Base-by-base conservation (phyloP, 2,888 invertebrate species). In the Calameuta filiformis region DNA sequence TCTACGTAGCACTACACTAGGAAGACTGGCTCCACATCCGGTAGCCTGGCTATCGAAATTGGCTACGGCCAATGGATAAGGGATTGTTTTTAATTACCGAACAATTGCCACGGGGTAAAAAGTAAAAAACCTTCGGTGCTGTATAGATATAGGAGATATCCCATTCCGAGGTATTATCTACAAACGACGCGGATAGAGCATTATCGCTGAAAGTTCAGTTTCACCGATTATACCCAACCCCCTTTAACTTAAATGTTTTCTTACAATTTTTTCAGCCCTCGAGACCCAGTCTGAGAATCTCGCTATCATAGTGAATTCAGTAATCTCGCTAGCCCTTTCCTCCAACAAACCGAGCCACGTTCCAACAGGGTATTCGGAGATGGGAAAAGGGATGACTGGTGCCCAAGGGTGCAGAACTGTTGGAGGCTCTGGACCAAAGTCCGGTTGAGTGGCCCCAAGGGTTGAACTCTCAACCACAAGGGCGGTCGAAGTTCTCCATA, bases 41-140 rank as follows among this genome's bases (percentile, higher is more conserved):
- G 56, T 23, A 56, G 23, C 56, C 23, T 9, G 2, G 23, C 56
- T 23, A 56, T 56, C 6, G 56, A 9, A 56, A 56, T 56, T 56
- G 56, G 23, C 56, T 23, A 56, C 56, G 23, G 76, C 69, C 82
- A 79, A 83, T 83, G 82, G 80, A 83, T 85, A 80, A 85, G 81
- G 83, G 81, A 86, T 84, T 83, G 83, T 84, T 86, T 87, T 87
- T 85, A 85, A 87, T 86, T 83, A 85, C 81, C 77, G 80, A 83
- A 81, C 81, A 80, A 83, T 82, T 79, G 80, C 78, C 79, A 69
- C 35, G 35, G 4, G 40, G 31, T 71, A 71, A 71, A 71, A 71
- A 71, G 71, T 71, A 71, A 31, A 31, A 71, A 71, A 34, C 23
- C 23, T 23, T 9, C 23, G 1, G 15, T 9, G 9, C 56, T 23